phyloP scores from a whole-genome alignment of 2,888 invertebrate genomes.

The Napeogenes inachia region DNA sequence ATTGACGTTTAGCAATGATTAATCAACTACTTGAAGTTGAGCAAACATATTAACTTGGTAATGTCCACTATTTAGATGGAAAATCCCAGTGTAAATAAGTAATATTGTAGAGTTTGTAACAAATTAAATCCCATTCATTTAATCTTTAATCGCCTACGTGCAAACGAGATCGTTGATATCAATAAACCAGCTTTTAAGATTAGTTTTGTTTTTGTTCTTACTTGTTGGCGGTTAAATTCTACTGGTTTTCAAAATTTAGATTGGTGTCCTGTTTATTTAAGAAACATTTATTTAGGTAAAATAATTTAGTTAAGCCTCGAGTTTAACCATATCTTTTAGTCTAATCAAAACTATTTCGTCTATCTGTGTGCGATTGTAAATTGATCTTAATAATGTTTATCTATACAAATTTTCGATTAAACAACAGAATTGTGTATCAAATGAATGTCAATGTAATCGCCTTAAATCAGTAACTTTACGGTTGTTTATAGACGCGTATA shows the following conservation, averaged over 20 bases:
- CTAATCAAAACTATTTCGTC: too few relatives aligned
- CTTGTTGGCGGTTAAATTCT: too few relatives aligned
- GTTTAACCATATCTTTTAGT: too few relatives aligned
- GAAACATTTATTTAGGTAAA: too few relatives aligned
- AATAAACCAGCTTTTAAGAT: not conserved
- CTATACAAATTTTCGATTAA: not conserved
- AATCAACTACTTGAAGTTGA: conserved; percentile 23
- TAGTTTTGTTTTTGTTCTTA: not conserved
- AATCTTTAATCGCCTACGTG: not conserved
- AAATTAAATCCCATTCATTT: conserved; percentile 1
- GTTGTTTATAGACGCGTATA: conserved; percentile 42
- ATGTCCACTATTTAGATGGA: conserved; percentile 6
- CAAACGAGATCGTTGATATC: not conserved
- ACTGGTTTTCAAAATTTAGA: too few relatives aligned
- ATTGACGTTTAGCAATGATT: conserved; percentile 23
- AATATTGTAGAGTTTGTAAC: not conserved
- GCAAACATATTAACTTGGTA: conserved; percentile 14
- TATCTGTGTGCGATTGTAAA: not conserved
- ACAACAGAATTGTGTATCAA: not conserved
- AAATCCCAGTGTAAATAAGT: conserved; percentile 11
- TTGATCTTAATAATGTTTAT: conserved; percentile 3
- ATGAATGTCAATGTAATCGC: conserved; percentile 10
- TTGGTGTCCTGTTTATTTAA: too few relatives aligned
- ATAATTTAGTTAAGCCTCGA: too few relatives aligned
- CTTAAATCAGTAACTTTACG: conserved; percentile 16